Base-by-base conservation (phyloP, 2,113 vertebrate genomes). In the Gymnogyps californianus region DNA sequence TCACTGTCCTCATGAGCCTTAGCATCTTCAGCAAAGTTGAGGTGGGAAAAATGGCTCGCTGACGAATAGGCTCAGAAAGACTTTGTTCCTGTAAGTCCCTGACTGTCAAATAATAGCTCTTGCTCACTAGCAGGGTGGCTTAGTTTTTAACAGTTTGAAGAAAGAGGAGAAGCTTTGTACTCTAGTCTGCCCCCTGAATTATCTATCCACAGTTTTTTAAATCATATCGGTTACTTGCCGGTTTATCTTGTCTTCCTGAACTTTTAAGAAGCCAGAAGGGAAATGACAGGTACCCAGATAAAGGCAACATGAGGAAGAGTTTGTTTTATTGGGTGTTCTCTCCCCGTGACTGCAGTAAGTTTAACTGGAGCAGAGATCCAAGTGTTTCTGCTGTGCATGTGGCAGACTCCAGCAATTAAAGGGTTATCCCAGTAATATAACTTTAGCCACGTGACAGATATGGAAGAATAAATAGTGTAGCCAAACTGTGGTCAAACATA, bases 401-500 rank as follows among this genome's bases (percentile, higher is more conserved):
- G 54, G 36, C 42, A 59, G 29, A 11, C 16, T 18, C 38, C 62
- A 71, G 87, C 47, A 80, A 10, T 36, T 66, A 29, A 82, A 20
- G 49, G 40, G 87, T 96, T 96, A 90, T 91, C 31, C 3, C 2
- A 3, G 38, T 38, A 78, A 29, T 64, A 22, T 7, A 61, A 76
- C 52, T 82, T 76, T 3, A 80, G 5, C 44, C 71, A 75, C 0
- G 0, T 94, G 91, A 85, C n/a, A 80, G 77, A 69, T 83, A 19
- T 28, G 58, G 87, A 83, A 90, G 69, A 96, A 87, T 84, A 94
- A 96, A 85, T 69, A 87, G 40, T 7, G 26, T 77, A 80, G 64
- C 87, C 66, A 93, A 89, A 74, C 54, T 69, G 34, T 77, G 89
- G 70, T 93, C 87, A 95, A 83, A 89, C 72, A 80, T 40, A 90